Conservation (phyloP, 2,113 vertebrate genomes). For the Periophthalmodon schlosseri region DNA sequence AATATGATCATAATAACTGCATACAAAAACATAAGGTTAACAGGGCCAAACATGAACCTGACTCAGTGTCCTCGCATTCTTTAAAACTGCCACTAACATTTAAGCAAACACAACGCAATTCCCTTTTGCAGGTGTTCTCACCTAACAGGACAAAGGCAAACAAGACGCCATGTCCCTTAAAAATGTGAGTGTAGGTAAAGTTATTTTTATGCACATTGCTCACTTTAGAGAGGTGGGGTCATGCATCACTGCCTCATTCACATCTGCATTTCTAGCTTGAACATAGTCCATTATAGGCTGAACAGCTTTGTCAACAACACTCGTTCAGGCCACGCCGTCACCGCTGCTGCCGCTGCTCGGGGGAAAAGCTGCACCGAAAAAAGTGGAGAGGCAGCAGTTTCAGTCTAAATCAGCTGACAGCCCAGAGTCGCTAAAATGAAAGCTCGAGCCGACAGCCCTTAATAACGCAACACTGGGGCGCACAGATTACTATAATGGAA, state of each 20-base stretch:
- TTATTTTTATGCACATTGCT: slow-evolving; percentile 2
- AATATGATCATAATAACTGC: not conserved
- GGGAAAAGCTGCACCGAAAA: slow-evolving; percentile 41
- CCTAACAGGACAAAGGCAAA: slow-evolving; percentile 38
- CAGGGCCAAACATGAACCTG: not conserved
- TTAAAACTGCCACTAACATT: no score
- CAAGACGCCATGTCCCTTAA: slow-evolving; percentile 43
- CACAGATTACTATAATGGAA: slow-evolving; percentile 1
- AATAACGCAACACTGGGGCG: slow-evolving; percentile 14
- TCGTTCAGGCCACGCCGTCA: slow-evolving; percentile 30
- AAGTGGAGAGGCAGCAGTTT: slow-evolving; percentile 69
- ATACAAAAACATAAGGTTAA: no score
- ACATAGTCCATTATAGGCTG: slow-evolving; percentile 15
- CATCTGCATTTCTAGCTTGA: slow-evolving; percentile 3
- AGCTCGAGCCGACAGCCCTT: slow-evolving; percentile 20
- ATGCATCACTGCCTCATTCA: slow-evolving; percentile 21
- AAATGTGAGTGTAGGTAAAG: not conserved
- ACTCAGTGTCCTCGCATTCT: not conserved
- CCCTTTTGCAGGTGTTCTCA: not conserved
- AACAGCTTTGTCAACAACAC: slow-evolving; percentile 60
- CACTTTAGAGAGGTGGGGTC: not conserved
- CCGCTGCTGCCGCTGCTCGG: slow-evolving; percentile 21
- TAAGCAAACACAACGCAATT: no score
- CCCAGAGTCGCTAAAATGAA: slow-evolving; percentile 28
- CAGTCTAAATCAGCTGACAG: slow-evolving; percentile 60